phyloP scores from a whole-genome alignment of 2,113 vertebrate species.

The Plecturocebus donacophilus region DNA sequence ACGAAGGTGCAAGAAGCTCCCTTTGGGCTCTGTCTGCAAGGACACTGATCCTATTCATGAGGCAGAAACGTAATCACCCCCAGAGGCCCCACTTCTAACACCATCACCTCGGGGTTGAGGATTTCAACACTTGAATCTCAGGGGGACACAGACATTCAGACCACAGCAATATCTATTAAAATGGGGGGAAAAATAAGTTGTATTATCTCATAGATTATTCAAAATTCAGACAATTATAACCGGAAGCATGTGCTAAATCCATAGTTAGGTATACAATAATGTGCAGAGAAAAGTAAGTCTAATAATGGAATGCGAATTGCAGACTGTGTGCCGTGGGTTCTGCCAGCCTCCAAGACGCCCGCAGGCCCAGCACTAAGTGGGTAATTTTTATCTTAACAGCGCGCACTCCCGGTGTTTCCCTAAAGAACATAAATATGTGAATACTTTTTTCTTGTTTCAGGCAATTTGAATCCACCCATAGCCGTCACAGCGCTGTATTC shows the following conservation, averaged over 20 bases:
- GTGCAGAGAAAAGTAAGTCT: background rate
- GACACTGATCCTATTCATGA: background rate
- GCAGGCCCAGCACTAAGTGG: fast-evolving
- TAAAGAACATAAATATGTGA: background rate
- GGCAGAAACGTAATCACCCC: background rate
- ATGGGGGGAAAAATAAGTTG: background rate
- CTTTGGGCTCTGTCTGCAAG: background rate
- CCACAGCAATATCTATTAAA: background rate
- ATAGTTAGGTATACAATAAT: background rate
- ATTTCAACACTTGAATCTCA: background rate
- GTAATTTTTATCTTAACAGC: background rate
- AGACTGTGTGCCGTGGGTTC: fast-evolving
- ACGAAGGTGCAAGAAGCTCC: background rate
- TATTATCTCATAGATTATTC: background rate
- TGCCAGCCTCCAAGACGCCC: fast-evolving
- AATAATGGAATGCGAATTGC: background rate
- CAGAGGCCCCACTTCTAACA: background rate
- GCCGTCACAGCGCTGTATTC: slow-evolving; percentile 90
- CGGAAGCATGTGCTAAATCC: background rate
- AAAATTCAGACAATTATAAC: background rate
- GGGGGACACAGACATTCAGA: background rate
- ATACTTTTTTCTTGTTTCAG: slow-evolving; percentile 74
- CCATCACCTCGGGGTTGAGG: background rate
- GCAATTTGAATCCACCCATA: slow-evolving; percentile 63
- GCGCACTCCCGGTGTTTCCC: background rate